Conservation (phyloP, 2,888 invertebrate species). For the Eupeodes latifasciatus region DNA sequence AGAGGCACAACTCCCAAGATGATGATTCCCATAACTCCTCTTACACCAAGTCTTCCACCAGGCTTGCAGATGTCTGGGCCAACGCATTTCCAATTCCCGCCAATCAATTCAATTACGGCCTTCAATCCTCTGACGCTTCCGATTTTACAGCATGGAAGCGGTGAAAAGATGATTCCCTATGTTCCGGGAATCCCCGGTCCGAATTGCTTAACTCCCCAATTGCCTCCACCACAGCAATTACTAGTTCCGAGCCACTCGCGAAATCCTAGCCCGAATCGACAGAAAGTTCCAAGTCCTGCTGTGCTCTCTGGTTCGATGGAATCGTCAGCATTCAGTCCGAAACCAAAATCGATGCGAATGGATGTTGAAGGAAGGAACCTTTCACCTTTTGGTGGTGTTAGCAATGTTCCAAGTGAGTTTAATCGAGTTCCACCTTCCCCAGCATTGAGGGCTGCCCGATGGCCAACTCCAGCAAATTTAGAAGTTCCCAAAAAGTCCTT, state of each 20-base stretch:
- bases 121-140: slow-evolving; percentile 89
- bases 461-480: slow-evolving; percentile 75
- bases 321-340: slow-evolving; percentile 53
- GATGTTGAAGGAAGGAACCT: slow-evolving; percentile 78
- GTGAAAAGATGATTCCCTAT: slow-evolving; percentile 91
- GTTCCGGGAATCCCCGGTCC: slow-evolving; percentile 96
- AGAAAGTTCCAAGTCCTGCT: slow-evolving; percentile 81
- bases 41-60: slow-evolving; percentile 86
- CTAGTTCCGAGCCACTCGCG: slow-evolving; percentile 77
- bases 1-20: slow-evolving; percentile 84
- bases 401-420: slow-evolving; percentile 82
- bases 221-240: slow-evolving; percentile 82
- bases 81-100: slow-evolving; percentile 88
- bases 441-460: slow-evolving; percentile 80
- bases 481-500: slow-evolving; percentile 81
- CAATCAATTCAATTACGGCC: slow-evolving; percentile 89
- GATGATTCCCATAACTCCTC: slow-evolving; percentile 86
- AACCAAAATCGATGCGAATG: slow-evolving; percentile 49
- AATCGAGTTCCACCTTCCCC: slow-evolving; percentile 81
- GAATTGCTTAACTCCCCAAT: slow-evolving; percentile 85
- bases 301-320: slow-evolving; percentile 52
- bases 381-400: slow-evolving; percentile 82
- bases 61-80: slow-evolving; percentile 80
- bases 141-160: slow-evolving; percentile 85
- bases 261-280: slow-evolving; percentile 81